phyloP scores from a whole-genome alignment of 2,113 vertebrate species.

The Chamaea fasciata region DNA sequence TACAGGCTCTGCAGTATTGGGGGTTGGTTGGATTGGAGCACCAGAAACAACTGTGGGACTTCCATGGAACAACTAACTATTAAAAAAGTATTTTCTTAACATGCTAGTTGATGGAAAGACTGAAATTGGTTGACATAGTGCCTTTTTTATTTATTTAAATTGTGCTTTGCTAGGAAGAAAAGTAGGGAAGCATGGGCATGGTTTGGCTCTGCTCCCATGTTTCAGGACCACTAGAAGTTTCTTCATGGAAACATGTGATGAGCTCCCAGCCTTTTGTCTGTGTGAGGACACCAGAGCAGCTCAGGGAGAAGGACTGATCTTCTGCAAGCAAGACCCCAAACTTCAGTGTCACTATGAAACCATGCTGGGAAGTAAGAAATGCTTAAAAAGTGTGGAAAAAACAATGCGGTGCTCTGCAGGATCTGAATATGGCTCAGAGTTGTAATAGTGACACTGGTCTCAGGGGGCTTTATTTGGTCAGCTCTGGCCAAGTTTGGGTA shows the following conservation, averaged over 20 bases:
- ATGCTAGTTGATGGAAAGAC: not conserved
- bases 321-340: not conserved
- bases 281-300: not conserved
- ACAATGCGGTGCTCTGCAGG: not conserved
- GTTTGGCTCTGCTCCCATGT: not conserved
- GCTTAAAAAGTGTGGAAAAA: not conserved
- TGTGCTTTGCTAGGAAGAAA: not conserved
- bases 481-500: not conserved
- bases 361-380: not conserved
- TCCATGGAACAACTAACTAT: not conserved
- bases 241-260: not conserved
- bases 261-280: not conserved
- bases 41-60: not conserved
- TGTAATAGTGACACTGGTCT: not conserved
- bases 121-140: not conserved
- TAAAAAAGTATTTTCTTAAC: not conserved
- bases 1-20: not conserved
- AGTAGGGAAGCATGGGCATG: not conserved
- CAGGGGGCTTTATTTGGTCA: not conserved
- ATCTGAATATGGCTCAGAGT: not conserved
- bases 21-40: not conserved
- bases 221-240: not conserved
- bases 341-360: not conserved
- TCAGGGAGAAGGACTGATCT: not conserved
- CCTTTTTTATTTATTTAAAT: not conserved